Percentiles rank a stretch among this genome's conserved stretches.
Conservation (phyloP, 2,113 vertebrate species). For the Cygnus buccinator region DNA sequence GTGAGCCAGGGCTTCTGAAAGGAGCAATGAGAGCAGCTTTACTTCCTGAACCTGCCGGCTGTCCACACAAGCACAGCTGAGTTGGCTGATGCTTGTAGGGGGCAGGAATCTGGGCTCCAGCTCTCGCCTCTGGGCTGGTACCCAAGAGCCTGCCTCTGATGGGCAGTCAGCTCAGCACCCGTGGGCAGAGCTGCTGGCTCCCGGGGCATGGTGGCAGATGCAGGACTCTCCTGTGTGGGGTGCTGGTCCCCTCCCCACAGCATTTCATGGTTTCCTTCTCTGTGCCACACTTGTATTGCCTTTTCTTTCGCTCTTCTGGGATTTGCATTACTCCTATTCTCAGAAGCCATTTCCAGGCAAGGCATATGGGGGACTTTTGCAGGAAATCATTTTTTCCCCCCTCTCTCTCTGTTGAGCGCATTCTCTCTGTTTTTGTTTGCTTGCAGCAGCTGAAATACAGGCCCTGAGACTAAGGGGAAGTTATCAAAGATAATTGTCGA, state of each 20-base stretch:
- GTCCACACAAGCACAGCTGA: background rate
- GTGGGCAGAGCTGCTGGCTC: background rate
- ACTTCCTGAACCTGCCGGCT: background rate
- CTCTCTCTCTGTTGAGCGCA: background rate
- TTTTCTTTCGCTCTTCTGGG: background rate
- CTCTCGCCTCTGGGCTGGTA: background rate
- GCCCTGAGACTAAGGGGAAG: background rate
- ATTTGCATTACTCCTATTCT: background rate
- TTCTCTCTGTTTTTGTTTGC: background rate
- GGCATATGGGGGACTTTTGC: background rate
- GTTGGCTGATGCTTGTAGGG: background rate
- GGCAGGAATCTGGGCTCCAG: background rate
- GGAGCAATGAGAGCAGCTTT: background rate
- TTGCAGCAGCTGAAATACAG: background rate
- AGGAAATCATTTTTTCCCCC: background rate
- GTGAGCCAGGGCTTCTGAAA: rapidly evolving
- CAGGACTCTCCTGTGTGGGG: background rate
- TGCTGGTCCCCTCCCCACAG: background rate
- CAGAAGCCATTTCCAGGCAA: background rate
- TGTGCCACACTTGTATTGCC: background rate
- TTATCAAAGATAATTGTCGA: background rate
- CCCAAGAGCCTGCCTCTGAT: too few species aligned
- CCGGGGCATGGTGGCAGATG: rapidly evolving
- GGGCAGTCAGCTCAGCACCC: background rate
- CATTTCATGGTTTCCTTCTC: background rate